These are phyloP conservation scores for Drosophila sordidula DNA, from an alignment of 2,888 invertebrate species.

Conservation along the genomic window DNA sequence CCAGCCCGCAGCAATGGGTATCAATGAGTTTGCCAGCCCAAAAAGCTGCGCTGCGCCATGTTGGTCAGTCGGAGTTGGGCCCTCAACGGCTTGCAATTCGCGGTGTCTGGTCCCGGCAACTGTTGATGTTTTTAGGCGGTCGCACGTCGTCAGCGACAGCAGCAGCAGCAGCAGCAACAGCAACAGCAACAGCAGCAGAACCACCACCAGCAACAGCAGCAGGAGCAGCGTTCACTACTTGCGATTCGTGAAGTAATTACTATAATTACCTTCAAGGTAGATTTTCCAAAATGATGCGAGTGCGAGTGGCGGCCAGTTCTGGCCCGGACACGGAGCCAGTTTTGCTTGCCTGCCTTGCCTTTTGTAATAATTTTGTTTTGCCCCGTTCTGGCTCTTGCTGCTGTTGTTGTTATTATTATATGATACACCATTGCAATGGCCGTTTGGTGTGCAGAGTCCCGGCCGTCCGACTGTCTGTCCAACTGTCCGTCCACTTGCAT, in stretches of 20 bases:
- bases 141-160: slow-evolving; percentile 78
- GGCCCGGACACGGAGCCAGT: slow-evolving; percentile 41
- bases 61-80: slow-evolving; percentile 55
- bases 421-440: slow-evolving; percentile 79
- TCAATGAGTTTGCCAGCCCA: slow-evolving; percentile 72
- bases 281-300: slow-evolving; percentile 83
- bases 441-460: slow-evolving; percentile 41
- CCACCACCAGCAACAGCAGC: slow-evolving; percentile 37
- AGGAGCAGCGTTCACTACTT: slow-evolving; percentile 76
- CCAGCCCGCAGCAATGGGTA: slow-evolving; percentile 70
- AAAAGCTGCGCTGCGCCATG: slow-evolving; percentile 60
- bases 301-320: slow-evolving; percentile 59
- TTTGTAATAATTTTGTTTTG: slow-evolving; percentile 78
- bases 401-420: slow-evolving; percentile 75
- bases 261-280: slow-evolving; percentile 85
- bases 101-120: slow-evolving; percentile 72
- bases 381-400: slow-evolving; percentile 24
- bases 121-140: slow-evolving; percentile 83
- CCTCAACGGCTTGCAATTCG: slow-evolving; percentile 44
- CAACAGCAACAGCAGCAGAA: slow-evolving; percentile 20
- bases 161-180: slow-evolving; percentile 28
- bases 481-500: slow-evolving; percentile 49
- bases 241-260: slow-evolving; percentile 85
- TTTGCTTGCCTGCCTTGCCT: slow-evolving; percentile 57
- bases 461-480: slow-evolving; percentile 12